phyloP scores from a whole-genome alignment of 53 echinoderm and acorn worm genomes.

The Astropecten irregularis region DNA sequence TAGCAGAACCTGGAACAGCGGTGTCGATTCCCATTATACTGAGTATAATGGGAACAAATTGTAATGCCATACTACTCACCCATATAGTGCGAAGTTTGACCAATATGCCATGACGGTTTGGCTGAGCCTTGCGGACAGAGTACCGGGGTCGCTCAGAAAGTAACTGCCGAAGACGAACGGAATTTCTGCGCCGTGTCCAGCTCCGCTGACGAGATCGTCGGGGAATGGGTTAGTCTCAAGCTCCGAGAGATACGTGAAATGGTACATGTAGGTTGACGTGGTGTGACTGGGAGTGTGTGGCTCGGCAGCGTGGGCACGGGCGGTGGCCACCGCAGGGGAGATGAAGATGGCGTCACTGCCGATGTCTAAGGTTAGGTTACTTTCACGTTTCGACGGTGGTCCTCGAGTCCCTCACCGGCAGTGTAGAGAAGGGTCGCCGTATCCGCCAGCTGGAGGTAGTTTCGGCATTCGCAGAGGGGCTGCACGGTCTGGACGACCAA shows the following conservation, averaged over 20 bases:
- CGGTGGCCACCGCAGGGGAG: not conserved
- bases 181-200: slow-evolving; percentile 35
- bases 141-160: not conserved
- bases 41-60: too few species aligned
- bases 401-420: not conserved
- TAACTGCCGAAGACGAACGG: slow-evolving; percentile 9
- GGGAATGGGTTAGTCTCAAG: not conserved
- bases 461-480: not conserved
- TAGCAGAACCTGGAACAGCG: too few species aligned
- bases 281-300: not conserved
- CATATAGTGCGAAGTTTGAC: slow-evolving; percentile 59
- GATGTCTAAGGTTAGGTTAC: not conserved
- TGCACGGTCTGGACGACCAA: too few species aligned
- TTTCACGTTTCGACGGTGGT: not conserved
- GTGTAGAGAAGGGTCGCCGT: not conserved
- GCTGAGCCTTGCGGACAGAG: not conserved
- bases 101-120: slow-evolving; percentile 34
- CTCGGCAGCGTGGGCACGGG: not conserved
- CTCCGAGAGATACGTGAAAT: slow-evolving; percentile 34
- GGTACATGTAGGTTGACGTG: slow-evolving; percentile 28
- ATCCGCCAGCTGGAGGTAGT: not conserved
- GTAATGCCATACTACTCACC: too few species aligned
- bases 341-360: slow-evolving; percentile 23
- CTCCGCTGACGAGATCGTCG: not conserved
- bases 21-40: too few species aligned